Evolutionary conservation across 2,113 vertebrate species (phyloP), one percentile per base, ranked within the genome.

Genomic region (Charina bottae): DNA sequence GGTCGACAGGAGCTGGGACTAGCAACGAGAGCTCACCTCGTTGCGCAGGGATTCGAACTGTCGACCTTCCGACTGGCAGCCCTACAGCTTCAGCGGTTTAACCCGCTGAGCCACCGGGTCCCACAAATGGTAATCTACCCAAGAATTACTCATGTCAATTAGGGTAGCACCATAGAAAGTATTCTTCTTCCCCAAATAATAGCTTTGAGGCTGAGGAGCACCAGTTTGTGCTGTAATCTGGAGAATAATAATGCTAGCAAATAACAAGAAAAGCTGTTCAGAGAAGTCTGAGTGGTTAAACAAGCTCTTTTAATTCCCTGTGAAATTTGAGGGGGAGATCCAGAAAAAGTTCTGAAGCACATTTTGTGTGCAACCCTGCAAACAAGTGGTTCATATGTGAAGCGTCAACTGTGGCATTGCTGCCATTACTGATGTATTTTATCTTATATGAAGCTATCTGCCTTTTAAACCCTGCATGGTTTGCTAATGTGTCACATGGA

Each of bases 201-300:
- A 64, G 37, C 88, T 53, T 90, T 86, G 26, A 58, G 58, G 33
- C 19, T 68, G 58, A 58, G 54, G 46, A 10, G 12, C 60, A 64
- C 49, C 56, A 24, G n/a, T 1, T 88, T 88, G 87, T 15, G 2
- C 15, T 24, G 6, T 60, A 42, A 15, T 56, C 64, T 92, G 55
- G 8, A 28, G 46, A 85, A 49, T n/a, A 85, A 42, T 53, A 86
- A 59, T 8, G 17, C 83, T 87, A 56, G n/a, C 59, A 86, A n/a
- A 85, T 91, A 87, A 56, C 26, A 85, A 88, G 37, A 49, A 93
- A 88, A 88, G 12, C 19, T 85, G 21, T 88, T 64, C 49, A 62
- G 56, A 62, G 10, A 90, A 59, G 11, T 37, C 42, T 87, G 92
- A 21, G 10, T 55, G 46, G n/a, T 6, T 53, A 83, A 88, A 83